Conservation (phyloP, 2,888 invertebrate genomes). For the Atethmia centrago region DNA sequence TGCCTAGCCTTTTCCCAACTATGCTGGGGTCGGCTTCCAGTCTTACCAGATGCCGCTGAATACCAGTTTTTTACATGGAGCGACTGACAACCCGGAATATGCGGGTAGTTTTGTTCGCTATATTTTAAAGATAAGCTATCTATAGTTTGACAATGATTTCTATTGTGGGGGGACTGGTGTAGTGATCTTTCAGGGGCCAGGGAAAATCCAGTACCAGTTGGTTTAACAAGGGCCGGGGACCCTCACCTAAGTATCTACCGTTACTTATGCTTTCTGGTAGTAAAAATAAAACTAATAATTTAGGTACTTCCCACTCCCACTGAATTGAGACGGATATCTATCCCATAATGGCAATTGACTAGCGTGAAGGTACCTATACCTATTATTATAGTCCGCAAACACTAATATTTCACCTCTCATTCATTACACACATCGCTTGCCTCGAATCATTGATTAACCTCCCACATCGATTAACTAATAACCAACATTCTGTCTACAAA, state of each 20-base stretch:
- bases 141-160: neutral
- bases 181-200: neutral
- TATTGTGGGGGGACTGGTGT: neutral
- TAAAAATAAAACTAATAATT: no score
- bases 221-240: neutral
- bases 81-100: neutral
- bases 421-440: slow-evolving; percentile 26
- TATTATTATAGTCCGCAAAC: neutral
- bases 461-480: slow-evolving; percentile 51
- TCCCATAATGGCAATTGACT: neutral
- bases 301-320: no score
- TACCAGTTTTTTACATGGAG: neutral
- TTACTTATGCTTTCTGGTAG: no score
- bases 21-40: neutral
- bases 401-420: slow-evolving; percentile 45
- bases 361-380: neutral
- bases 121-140: neutral
- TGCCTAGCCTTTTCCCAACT: neutral
- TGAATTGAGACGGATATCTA: neutral
- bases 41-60: neutral
- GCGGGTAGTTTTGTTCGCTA: neutral
- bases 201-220: neutral
- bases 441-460: slow-evolving; percentile 50
- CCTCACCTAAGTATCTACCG: no score
- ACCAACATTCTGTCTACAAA: slow-evolving; percentile 77